phyloP scores from a whole-genome alignment of 2,113 vertebrate species.

The Pandion haliaetus region DNA sequence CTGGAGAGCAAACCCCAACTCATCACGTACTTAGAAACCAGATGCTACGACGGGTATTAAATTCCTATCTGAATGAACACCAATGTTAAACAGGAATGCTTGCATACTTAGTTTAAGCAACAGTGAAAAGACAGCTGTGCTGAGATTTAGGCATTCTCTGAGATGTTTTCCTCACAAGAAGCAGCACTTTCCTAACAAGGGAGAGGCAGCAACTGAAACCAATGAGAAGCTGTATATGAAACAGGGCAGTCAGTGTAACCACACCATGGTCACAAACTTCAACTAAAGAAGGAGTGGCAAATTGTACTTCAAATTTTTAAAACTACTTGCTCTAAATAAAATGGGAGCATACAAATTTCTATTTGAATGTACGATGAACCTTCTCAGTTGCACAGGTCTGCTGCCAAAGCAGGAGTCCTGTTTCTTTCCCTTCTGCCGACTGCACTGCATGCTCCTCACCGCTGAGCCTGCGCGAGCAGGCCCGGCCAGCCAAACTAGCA shows the following conservation, averaged over 20 bases:
- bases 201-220: neutral
- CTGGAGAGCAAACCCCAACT: neutral
- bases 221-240: neutral
- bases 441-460: fast-evolving
- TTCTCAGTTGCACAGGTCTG: too few species aligned
- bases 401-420: neutral
- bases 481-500: neutral
- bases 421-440: neutral
- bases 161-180: neutral
- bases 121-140: neutral
- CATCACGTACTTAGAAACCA: neutral
- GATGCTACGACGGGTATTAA: neutral
- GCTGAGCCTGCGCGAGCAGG: fast-evolving
- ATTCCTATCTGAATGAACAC: neutral
- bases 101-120: neutral
- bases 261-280: neutral
- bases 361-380: neutral
- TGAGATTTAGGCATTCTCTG: neutral
- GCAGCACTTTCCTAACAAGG: neutral
- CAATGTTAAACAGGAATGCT: neutral
- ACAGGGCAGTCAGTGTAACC: neutral
- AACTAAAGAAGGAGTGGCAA: neutral
- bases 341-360: neutral
- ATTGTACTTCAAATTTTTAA: neutral
- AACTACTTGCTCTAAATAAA: neutral